Conservation (phyloP, 1,140 invertebrate genomes). For the Drosophila leontia region DNA sequence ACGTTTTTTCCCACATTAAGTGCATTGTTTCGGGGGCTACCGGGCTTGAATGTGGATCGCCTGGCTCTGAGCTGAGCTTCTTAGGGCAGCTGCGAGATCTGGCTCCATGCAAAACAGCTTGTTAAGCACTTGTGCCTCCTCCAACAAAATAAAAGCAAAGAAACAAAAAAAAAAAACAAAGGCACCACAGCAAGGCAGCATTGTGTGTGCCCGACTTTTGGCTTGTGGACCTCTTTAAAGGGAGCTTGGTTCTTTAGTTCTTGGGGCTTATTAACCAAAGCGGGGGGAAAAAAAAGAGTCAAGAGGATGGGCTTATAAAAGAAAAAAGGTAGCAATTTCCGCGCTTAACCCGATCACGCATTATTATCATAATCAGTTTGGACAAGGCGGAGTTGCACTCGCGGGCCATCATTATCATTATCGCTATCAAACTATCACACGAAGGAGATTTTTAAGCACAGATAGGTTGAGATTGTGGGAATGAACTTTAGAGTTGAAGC, state of each 20-base stretch:
- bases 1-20: constrained; percentile 84
- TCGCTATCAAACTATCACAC: constrained; percentile 56
- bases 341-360: constrained; percentile 64
- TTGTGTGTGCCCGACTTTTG: constrained; percentile 75
- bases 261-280: constrained; percentile 68
- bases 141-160: constrained; percentile 28
- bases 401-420: constrained; percentile 61
- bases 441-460: constrained; percentile 23
- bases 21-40: constrained; percentile 65
- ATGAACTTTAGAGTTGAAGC: not conserved
- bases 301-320: constrained; percentile 41
- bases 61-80: constrained; percentile 9
- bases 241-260: constrained; percentile 23
- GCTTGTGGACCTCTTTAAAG: constrained; percentile 42
- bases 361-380: constrained; percentile 72
- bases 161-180: constrained; percentile 31
- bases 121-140: constrained; percentile 78
- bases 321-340: constrained; percentile 69
- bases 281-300: constrained; percentile 28
- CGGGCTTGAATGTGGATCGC: constrained; percentile 45
- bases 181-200: constrained; percentile 20
- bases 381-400: constrained; percentile 20
- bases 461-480: constrained; percentile 5
- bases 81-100: constrained; percentile 40
- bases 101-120: constrained; percentile 80